A percentile compares a stretch with the other conserved stretches of the same genome.
Conservation (phyloP, 2,113 vertebrate genomes). For the Astur gentilis region DNA sequence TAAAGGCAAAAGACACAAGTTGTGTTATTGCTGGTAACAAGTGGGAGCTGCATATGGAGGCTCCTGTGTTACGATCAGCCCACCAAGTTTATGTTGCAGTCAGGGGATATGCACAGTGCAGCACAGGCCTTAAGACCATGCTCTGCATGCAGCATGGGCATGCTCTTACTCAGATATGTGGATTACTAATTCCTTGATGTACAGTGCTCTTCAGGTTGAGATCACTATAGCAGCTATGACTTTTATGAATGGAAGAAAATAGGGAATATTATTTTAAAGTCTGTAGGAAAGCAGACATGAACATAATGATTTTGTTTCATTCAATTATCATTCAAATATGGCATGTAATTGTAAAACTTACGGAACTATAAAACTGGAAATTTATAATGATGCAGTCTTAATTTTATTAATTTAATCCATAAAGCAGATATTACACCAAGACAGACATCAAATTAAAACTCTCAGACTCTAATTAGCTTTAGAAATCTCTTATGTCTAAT, state of each 20-base stretch:
- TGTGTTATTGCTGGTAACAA: neutral
- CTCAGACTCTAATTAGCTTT: constrained; percentile 79
- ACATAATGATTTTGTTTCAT: constrained; percentile 65
- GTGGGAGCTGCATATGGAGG: neutral
- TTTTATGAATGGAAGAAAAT: neutral
- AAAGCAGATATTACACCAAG: constrained; percentile 77
- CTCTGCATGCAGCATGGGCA: neutral
- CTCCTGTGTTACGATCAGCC: neutral
- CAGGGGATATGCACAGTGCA: too few relatives aligned
- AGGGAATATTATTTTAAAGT: constrained; percentile 16
- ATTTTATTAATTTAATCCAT: constrained; percentile 84
- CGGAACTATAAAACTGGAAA: constrained; percentile 78
- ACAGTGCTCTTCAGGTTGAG: neutral
- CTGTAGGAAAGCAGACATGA: constrained; percentile 17
- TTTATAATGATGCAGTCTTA: constrained; percentile 79
- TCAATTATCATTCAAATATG: constrained; percentile 79
- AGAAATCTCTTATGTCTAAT: constrained; percentile 80
- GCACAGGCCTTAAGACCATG: neutral
- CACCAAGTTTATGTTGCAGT: neutral
- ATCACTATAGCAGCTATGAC: neutral
- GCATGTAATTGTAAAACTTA: constrained; percentile 79
- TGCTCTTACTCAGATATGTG: accelerated
- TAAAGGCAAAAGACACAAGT: neutral
- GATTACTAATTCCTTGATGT: neutral
- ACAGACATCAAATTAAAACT: constrained; percentile 80